Percentiles rank a stretch among this genome's conserved stretches.
phyloP scores from a whole-genome alignment of 2,797 vertebrate genomes.

The Leptatherina wallacei region DNA sequence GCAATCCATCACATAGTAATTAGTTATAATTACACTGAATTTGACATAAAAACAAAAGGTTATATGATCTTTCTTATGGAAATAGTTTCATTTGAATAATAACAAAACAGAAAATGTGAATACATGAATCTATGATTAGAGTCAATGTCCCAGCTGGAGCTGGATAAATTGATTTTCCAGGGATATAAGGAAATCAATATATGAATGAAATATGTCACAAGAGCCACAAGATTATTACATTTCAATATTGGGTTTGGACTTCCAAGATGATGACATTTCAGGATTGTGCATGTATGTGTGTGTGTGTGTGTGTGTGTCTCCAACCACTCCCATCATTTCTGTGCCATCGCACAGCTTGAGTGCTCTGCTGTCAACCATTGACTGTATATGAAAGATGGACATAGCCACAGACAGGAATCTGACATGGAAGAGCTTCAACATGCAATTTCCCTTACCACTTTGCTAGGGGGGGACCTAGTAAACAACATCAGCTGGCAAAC shows the following conservation, averaged over 20 bases:
- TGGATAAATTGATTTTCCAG: conserved; percentile 3
- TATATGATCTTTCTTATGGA: no score
- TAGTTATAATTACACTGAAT: no score
- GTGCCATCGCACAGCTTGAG: background rate
- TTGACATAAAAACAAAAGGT: background rate
- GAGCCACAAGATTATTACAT: conserved; percentile 3
- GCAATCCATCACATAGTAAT: no score
- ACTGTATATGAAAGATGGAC: no score
- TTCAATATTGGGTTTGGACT: conserved; percentile 34
- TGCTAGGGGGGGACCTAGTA: no score
- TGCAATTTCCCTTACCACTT: no score
- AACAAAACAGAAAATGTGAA: background rate
- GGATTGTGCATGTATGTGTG: background rate
- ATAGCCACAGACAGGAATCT: no score
- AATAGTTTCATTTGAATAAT: no score
- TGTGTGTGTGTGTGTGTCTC: background rate
- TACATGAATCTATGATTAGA: background rate
- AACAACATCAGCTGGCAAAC: no score
- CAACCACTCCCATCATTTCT: conserved; percentile 4
- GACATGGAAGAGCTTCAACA: no score
- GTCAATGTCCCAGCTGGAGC: conserved; percentile 1
- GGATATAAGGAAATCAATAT: conserved; percentile 43
- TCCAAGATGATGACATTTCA: conserved; percentile 41
- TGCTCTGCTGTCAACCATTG: background rate
- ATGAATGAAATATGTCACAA: conserved; percentile 30